phyloP scores from a whole-genome alignment of 2,113 vertebrate species.

The Thermophis baileyi region DNA sequence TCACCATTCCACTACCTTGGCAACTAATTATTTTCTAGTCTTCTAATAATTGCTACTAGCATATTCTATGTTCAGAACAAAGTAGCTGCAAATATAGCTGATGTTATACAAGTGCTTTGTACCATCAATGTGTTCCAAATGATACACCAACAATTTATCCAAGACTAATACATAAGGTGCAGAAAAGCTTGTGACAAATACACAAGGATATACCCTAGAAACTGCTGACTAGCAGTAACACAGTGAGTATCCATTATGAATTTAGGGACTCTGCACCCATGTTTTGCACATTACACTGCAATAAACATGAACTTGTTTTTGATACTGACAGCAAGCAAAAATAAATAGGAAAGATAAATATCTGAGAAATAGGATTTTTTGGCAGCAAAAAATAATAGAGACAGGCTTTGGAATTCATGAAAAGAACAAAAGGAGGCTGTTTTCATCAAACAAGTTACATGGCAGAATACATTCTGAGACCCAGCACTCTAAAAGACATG shows the following conservation, averaged over 20 bases:
- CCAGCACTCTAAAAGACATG: not conserved
- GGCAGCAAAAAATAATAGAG: not conserved
- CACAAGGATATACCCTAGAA: not conserved
- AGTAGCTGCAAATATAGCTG: not conserved
- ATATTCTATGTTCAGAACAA: not conserved
- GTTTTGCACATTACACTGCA: not conserved
- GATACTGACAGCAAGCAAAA: not conserved
- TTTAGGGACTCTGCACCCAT: not conserved
- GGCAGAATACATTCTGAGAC: not conserved
- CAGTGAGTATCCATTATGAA: not conserved
- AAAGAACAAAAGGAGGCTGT: not conserved
- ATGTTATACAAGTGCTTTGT: not conserved
- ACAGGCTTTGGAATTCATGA: not conserved
- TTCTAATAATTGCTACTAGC: not conserved
- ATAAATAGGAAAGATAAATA: not conserved
- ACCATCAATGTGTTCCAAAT: not conserved
- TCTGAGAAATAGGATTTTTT: not conserved
- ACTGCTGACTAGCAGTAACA: not conserved
- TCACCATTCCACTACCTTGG: not conserved
- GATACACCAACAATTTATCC: not conserved
- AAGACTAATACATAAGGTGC: not conserved
- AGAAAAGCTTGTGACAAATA: not conserved
- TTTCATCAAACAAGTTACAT: not conserved
- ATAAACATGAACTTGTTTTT: not conserved
- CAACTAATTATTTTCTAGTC: not conserved